Evolutionary conservation across 2,888 invertebrate genomes (phyloP).

Genomic region (Ethmia dodecea): DNA sequence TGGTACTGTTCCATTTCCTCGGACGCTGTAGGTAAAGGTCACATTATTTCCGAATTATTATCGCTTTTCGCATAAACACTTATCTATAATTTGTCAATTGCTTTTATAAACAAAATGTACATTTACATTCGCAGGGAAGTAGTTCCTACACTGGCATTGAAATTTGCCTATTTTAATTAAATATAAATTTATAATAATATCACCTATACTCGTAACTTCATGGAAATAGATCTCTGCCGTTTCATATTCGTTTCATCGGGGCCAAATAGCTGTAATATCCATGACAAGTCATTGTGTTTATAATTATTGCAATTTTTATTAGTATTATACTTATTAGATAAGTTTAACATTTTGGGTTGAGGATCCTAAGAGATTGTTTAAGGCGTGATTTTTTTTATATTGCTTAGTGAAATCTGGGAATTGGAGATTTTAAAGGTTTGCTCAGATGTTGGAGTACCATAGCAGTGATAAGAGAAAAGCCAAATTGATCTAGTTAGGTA

Average conservation of each 20-base stretch:
- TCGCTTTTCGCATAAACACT: background rate
- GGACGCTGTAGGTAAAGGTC: background rate
- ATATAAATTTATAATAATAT: slow-evolving; percentile 6
- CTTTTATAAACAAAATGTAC: too few species aligned
- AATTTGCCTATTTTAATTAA: slow-evolving; percentile 21
- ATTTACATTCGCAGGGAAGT: slow-evolving; percentile 15
- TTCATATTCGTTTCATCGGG: slow-evolving; percentile 64
- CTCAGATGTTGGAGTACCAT: slow-evolving; percentile 6
- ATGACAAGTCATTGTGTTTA: slow-evolving; percentile 67
- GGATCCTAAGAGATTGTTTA: slow-evolving; percentile 32
- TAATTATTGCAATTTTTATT: slow-evolving; percentile 24
- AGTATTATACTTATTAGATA: slow-evolving; percentile 15
- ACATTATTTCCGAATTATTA: background rate
- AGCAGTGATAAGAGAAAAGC: slow-evolving; percentile 36
- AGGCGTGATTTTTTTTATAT: slow-evolving; percentile 26
- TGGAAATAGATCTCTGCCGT: slow-evolving; percentile 53
- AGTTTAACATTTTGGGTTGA: slow-evolving; percentile 25
- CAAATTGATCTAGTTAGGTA: slow-evolving; percentile 38
- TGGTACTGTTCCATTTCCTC: slow-evolving; percentile 3
- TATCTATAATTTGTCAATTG: too few species aligned
- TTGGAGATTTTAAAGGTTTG: slow-evolving; percentile 18
- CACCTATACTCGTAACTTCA: slow-evolving; percentile 25
- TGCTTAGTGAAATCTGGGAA: slow-evolving; percentile 23
- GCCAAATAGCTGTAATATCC: slow-evolving; percentile 71
- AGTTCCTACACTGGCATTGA: slow-evolving; percentile 46